Percentiles rank a stretch among this genome's conserved stretches.
phyloP scores from a whole-genome alignment of 2,797 vertebrate genomes.

The Trematomus bernacchii region DNA sequence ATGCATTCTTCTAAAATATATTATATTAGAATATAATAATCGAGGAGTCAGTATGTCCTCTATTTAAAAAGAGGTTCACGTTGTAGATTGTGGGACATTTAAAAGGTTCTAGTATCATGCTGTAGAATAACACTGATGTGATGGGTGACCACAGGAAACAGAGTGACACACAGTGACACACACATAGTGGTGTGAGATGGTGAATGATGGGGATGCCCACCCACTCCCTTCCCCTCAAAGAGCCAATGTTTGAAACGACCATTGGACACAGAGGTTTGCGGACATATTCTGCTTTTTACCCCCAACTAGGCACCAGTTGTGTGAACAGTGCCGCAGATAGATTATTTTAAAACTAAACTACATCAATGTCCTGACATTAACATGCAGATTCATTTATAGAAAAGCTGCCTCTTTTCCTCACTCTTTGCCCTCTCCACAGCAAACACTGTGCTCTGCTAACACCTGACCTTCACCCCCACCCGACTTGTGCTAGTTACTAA shows the following conservation, averaged over 20 bases:
- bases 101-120: background rate
- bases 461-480: background rate
- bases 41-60: background rate
- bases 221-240: slow-evolving; percentile 16
- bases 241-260: background rate
- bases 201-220: slow-evolving; percentile 3
- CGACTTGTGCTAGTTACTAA: slow-evolving; percentile 15
- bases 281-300: background rate
- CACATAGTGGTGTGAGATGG: slow-evolving; percentile 25
- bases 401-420: background rate
- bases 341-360: background rate
- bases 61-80: background rate
- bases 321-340: too few species aligned
- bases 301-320: background rate
- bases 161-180: slow-evolving; percentile 3
- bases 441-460: background rate
- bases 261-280: background rate
- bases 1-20: background rate
- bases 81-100: background rate
- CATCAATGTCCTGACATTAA: background rate
- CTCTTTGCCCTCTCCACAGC: background rate
- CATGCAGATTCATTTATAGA: background rate
- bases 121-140: slow-evolving; percentile 2
- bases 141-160: slow-evolving; percentile 11
- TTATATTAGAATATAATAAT: background rate